Evolutionary conservation across 2,113 vertebrate genomes (phyloP), one percentile per base, ranked within the genome.

Genomic region (Turnix velox): DNA sequence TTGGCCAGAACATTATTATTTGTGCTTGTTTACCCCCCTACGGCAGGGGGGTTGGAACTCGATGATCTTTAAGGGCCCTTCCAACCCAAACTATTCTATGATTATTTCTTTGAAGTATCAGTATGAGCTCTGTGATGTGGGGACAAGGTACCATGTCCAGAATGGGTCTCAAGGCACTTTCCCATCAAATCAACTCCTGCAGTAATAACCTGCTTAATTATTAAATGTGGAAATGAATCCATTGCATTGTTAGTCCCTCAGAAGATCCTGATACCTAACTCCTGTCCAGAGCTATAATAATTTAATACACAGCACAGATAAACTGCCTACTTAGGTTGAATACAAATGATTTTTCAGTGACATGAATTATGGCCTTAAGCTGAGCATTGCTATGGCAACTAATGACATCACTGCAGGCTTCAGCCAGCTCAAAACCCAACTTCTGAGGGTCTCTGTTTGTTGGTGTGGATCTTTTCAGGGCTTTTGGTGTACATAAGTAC

Each of bases 361-460:
- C 92, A 88, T 86, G 90, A 89, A 95, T 96, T 90, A 95, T 93
- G 93, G 93, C 95, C 96, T 97, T 95, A 94, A 96, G 92, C 95
- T 97, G 91, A 97, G 92, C 95, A 94, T 98, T 93, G 27, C 97
- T 97, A 97, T 97, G 96, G 97, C 94, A 98, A 98, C 97, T 95
- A 97, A 96, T 97, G 97, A 97, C 97, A 95, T 98, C 97, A 97
- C 95, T 51, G 35, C 92, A 72, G 92, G 57, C 85, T 95, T 75
- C 94, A 94, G 85, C 95, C 92, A 90, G 93, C 95, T 88, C 95
- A 92, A 90, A 97, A 85, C 90, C 87, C 90, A 95, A 68, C 94
- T 96, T 96, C 82, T 65, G 84, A 95, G 96, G 92, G 93, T 90
- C 90, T 87, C 75, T 71, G 7, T 92, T 91, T 90, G 88, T 89